Evolutionary conservation across 2,113 vertebrate species (phyloP).

Genomic region (Carollia perspicillata): DNA sequence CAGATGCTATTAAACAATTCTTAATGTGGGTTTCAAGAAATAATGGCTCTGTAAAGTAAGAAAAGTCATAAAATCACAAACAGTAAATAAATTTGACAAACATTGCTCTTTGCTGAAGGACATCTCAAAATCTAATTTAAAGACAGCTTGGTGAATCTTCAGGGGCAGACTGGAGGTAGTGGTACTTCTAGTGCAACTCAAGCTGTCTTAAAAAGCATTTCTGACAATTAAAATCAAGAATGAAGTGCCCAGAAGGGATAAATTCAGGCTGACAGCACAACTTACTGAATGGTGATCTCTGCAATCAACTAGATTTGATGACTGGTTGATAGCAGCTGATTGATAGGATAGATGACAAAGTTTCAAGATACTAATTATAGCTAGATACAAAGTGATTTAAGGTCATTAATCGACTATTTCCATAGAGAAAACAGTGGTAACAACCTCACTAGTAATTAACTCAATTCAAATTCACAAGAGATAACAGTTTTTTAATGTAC

Average conservation of each 20-base stretch:
- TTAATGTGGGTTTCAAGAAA: not conserved
- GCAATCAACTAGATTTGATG: not conserved
- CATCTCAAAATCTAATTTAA: not conserved
- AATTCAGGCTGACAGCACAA: not conserved
- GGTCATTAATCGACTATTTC: not conserved
- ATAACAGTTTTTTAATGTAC: not conserved
- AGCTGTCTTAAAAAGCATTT: not conserved
- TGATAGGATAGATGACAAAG: not conserved
- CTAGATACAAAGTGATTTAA: not conserved
- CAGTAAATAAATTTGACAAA: not conserved
- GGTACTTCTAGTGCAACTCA: not conserved
- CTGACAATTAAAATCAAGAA: not conserved
- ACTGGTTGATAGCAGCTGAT: not conserved
- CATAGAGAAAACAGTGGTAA: not conserved
- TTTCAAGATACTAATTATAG: not conserved
- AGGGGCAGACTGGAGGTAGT: not conserved
- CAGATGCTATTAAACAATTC: not conserved
- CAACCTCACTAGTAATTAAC: not conserved
- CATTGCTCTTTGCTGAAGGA: not conserved
- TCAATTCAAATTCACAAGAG: not conserved
- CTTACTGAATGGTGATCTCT: not conserved
- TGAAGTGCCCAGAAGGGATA: not conserved
- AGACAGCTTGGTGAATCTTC: not conserved
- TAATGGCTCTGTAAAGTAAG: not conserved
- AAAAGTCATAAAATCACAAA: not conserved